Conservation (phyloP, 2,113 vertebrate species). For the Condylura cristata region DNA sequence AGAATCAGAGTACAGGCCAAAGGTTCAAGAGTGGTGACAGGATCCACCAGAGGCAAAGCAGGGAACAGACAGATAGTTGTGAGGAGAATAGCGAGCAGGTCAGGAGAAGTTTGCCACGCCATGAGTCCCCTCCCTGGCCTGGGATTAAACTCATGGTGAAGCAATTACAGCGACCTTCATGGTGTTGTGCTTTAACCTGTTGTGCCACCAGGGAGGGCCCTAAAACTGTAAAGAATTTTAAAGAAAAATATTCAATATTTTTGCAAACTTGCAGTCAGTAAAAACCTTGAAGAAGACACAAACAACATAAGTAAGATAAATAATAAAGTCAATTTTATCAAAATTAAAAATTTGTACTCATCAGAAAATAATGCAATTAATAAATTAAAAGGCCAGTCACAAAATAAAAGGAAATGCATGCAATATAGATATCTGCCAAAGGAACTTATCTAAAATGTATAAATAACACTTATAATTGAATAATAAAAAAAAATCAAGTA, state of each 20-base stretch:
- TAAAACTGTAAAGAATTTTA: background rate
- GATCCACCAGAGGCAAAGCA: too few species aligned
- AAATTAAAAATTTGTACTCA: background rate
- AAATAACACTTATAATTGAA: background rate
- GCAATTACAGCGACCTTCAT: too few species aligned
- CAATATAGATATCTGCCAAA: background rate
- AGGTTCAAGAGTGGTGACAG: too few species aligned
- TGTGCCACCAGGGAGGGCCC: too few species aligned
- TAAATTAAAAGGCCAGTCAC: background rate
- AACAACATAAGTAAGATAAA: background rate
- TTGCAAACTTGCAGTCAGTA: background rate
- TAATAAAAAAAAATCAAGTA: background rate
- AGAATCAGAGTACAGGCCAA: too few species aligned
- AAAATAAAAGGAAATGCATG: background rate
- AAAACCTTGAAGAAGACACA: background rate
- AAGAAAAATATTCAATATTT: background rate
- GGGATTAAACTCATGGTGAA: too few species aligned
- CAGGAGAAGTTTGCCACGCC: too few species aligned
- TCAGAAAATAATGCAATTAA: background rate
- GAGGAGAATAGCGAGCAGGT: too few species aligned
- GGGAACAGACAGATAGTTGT: too few species aligned
- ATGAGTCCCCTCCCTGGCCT: too few species aligned
- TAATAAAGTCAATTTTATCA: background rate
- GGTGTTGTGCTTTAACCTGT: too few species aligned
- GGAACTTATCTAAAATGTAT: background rate